phyloP scores from a whole-genome alignment of 2,113 vertebrate genomes.

The Neogale vison region DNA sequence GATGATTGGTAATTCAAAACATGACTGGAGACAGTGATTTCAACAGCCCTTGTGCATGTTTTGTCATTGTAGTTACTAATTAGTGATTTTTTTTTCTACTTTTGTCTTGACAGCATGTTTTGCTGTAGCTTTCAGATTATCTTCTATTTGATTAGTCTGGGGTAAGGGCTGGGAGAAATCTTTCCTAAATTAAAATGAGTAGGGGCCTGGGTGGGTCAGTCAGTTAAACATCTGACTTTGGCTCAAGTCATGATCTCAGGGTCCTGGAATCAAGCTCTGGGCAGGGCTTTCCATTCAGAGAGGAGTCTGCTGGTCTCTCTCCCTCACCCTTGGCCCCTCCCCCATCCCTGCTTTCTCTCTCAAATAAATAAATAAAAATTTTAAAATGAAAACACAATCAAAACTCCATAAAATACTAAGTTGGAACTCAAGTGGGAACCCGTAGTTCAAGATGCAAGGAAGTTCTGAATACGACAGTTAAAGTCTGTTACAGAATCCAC shows the following conservation, averaged over 20 bases:
- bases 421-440: neutral
- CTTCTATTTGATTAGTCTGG: neutral
- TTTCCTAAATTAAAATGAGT: neutral
- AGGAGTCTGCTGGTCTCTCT: neutral
- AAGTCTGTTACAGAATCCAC: conserved; percentile 8
- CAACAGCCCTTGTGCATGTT: neutral
- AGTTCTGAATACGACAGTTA: neutral
- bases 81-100: neutral
- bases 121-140: neutral
- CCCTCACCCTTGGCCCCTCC: neutral
- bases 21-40: neutral
- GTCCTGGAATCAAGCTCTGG: neutral
- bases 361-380: neutral
- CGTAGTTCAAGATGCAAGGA: neutral
- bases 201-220: neutral
- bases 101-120: neutral
- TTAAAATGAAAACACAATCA: neutral
- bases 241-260: neutral
- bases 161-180: neutral
- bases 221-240: neutral
- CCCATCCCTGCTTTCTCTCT: neutral
- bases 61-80: neutral
- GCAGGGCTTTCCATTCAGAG: neutral
- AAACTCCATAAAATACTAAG: neutral
- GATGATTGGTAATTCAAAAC: neutral